Percentiles rank a stretch among this genome's conserved stretches.
phyloP scores from a whole-genome alignment of 2,113 vertebrate species.

The Albula glossodonta region DNA sequence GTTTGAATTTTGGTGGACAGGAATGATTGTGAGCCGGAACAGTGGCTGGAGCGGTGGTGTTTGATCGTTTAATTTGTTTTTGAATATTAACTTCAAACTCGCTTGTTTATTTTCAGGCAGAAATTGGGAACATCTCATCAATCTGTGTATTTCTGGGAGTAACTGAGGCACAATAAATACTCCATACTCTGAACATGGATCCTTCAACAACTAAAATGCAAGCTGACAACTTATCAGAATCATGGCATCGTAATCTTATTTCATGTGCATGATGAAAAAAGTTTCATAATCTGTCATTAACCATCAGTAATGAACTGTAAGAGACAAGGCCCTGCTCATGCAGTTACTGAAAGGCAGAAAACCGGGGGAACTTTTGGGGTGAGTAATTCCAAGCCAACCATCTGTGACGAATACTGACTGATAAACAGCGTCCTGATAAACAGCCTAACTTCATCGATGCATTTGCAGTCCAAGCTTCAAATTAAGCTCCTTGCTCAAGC shows the following conservation, averaged over 20 bases:
- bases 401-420: not conserved
- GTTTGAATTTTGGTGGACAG: no score
- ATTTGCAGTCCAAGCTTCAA: not conserved
- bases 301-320: not conserved
- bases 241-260: slow-evolving; percentile 9
- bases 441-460: not conserved
- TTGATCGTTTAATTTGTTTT: no score
- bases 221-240: slow-evolving; percentile 19
- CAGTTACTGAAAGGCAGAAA: not conserved
- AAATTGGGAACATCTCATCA: not conserved
- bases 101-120: not conserved
- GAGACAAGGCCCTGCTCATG: not conserved
- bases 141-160: not conserved
- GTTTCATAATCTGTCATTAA: slow-evolving; percentile 12
- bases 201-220: slow-evolving; percentile 11
- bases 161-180: not conserved
- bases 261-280: not conserved
- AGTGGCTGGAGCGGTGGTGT: no score
- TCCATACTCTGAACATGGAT: not conserved
- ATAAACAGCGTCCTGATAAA: not conserved
- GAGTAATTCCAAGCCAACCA: not conserved
- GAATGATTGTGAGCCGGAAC: no score
- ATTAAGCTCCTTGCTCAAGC: not conserved
- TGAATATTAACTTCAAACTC: not conserved
- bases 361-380: not conserved